A percentile compares a stretch with the other conserved stretches of the same genome.
phyloP scores from a whole-genome alignment of 2,888 invertebrate species.

The Aphidius colemani region DNA sequence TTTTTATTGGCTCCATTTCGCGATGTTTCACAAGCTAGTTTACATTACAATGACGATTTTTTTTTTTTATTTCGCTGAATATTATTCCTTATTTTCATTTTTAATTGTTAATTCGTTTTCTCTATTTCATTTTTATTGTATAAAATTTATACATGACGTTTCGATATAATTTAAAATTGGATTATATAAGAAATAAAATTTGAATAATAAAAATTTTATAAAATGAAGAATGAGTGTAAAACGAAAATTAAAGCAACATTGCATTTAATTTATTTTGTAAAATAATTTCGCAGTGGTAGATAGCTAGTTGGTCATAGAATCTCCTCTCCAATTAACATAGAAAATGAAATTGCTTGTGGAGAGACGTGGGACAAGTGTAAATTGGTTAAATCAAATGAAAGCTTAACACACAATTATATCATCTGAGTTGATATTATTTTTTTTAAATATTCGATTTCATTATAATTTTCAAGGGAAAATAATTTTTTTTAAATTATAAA shows the following conservation, averaged over 20 bases:
- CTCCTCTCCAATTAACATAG: conserved; percentile 37
- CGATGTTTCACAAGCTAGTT: too few species aligned
- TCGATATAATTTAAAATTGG: too few species aligned
- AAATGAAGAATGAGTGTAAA: not conserved
- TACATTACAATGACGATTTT: too few species aligned
- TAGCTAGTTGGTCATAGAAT: conserved; percentile 22
- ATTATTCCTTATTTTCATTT: too few species aligned
- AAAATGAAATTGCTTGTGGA: conserved; percentile 35
- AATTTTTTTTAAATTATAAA: too few species aligned
- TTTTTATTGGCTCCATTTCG: too few species aligned
- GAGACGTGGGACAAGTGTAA: conserved; percentile 26
- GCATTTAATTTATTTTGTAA: conserved; percentile 32
- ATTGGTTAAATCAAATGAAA: conserved; percentile 35
- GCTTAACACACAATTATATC: conserved; percentile 36
- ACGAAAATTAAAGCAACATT: not conserved
- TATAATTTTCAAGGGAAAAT: not conserved
- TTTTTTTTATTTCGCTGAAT: too few species aligned
- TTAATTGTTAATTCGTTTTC: too few species aligned
- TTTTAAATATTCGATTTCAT: conserved; percentile 28
- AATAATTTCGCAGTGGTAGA: conserved; percentile 18
- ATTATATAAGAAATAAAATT: too few species aligned
- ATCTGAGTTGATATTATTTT: conserved; percentile 15
- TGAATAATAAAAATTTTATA: not conserved
- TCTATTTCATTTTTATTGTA: too few species aligned
- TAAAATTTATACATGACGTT: too few species aligned